phyloP scores from a whole-genome alignment of 2,113 vertebrate genomes.

The Muscicapa adusta region DNA sequence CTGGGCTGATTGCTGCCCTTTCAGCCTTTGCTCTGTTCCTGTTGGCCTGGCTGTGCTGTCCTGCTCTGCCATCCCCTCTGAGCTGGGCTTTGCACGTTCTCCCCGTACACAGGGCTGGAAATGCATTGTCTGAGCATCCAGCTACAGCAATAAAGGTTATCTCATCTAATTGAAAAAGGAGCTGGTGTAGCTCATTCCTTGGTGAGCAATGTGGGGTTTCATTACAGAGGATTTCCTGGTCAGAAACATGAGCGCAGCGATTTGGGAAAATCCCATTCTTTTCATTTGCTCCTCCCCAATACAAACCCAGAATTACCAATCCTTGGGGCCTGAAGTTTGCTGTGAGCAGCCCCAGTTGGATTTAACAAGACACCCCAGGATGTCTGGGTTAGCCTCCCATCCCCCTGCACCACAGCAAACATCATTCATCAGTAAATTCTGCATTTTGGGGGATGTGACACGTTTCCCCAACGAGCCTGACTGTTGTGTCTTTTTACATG shows the following conservation, averaged over 20 bases:
- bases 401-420: accelerated
- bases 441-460: background rate
- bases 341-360: accelerated
- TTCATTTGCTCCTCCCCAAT: background rate
- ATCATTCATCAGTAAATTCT: background rate
- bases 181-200: background rate
- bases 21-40: background rate
- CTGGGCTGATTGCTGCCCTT: background rate
- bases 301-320: background rate
- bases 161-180: background rate
- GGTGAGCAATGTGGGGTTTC: background rate
- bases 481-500: background rate
- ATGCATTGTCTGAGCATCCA: background rate
- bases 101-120: background rate
- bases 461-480: background rate
- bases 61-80: background rate
- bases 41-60: background rate
- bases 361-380: accelerated
- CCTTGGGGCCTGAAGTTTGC: background rate
- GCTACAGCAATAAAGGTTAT: background rate
- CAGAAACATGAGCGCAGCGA: background rate
- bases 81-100: background rate
- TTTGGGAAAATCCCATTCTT: background rate
- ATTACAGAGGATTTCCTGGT: background rate
- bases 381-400: background rate